Evolutionary conservation across 2,797 vertebrate genomes (phyloP).

Genomic region (Craterocephalus amniculus): DNA sequence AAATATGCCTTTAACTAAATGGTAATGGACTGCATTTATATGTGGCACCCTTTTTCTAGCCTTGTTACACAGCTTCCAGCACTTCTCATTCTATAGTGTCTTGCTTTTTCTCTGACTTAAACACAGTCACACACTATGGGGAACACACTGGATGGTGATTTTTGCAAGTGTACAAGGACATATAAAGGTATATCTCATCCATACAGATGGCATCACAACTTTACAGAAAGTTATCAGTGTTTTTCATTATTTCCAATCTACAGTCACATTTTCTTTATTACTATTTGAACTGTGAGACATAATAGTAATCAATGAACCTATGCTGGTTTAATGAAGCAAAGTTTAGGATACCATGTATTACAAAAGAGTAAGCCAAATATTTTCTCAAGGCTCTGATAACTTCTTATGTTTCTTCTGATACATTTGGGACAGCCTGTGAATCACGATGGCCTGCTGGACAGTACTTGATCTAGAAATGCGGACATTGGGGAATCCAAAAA

Average conservation of each 20-base stretch:
- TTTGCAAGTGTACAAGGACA: neutral
- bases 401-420: neutral
- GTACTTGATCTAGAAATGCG: constrained; percentile 26
- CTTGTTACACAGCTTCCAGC: too few species aligned
- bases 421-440: constrained; percentile 11
- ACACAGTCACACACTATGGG: neutral
- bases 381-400: neutral
- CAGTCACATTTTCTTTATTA: neutral
- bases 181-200: too few species aligned
- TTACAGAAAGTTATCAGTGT: neutral
- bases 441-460: constrained; percentile 10
- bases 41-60: too few species aligned
- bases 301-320: neutral
- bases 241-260: neutral
- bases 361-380: neutral
- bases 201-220: neutral
- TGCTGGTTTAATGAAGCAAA: neutral
- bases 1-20: neutral
- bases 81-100: neutral
- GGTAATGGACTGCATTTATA: too few species aligned
- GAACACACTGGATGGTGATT: neutral
- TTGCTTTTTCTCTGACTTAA: neutral
- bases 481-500: constrained; percentile 36
- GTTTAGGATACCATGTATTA: neutral
- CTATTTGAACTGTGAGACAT: neutral